phyloP scores from a whole-genome alignment of 2,113 vertebrate genomes.

The Podarcis cretensis region DNA sequence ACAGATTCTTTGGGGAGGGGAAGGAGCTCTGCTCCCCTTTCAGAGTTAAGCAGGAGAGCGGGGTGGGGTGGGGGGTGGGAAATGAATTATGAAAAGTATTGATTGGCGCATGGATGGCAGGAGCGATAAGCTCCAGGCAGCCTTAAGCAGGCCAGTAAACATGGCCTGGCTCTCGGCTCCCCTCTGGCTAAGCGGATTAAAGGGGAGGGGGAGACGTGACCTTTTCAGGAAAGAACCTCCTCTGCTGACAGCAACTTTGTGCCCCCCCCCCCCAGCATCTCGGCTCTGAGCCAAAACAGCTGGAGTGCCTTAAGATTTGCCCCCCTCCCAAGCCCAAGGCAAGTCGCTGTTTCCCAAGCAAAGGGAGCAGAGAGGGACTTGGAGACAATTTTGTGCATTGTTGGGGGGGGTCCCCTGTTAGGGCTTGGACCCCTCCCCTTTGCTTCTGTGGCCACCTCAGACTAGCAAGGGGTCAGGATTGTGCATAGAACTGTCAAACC shows the following conservation, averaged over 20 bases:
- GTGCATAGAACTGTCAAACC: no score
- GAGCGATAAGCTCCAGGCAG: slow-evolving; percentile 2
- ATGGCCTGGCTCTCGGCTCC: background rate
- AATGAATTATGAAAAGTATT: slow-evolving; percentile 31
- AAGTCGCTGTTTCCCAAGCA: no score
- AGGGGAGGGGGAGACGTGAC: background rate
- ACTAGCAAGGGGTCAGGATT: no score
- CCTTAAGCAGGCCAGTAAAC: background rate
- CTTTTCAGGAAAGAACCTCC: background rate
- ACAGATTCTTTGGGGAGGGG: no score
- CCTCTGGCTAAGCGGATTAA: slow-evolving; percentile 22
- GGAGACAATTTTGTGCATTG: background rate
- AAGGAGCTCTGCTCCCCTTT: background rate
- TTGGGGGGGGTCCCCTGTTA: no score
- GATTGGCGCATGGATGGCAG: slow-evolving; percentile 8
- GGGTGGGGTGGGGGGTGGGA: no score
- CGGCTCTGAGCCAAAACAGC: background rate
- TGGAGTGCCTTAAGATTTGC: background rate
- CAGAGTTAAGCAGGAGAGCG: background rate
- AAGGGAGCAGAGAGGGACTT: background rate
- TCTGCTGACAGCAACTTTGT: background rate
- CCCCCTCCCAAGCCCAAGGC: background rate
- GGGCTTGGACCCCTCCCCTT: no score
- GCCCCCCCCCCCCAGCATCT: no score
- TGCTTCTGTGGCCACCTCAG: no score